phyloP scores from a whole-genome alignment of 2,888 invertebrate species.

The Helleia helle region DNA sequence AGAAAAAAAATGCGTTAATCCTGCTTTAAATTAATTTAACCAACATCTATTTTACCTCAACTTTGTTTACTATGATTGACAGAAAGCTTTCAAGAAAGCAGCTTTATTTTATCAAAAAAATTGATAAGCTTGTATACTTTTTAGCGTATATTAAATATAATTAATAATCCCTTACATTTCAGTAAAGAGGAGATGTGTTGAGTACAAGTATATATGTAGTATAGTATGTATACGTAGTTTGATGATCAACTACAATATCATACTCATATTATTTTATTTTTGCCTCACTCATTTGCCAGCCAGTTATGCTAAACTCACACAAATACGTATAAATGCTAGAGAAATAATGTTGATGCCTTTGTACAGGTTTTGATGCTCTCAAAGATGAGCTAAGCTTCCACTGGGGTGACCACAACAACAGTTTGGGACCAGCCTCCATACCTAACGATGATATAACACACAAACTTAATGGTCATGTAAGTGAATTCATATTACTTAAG shows the following conservation, averaged over 20 bases:
- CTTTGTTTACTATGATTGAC: too few species aligned
- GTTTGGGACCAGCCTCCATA: constrained; percentile 69
- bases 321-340: neutral
- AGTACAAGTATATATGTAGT: too few species aligned
- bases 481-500: constrained; percentile 19
- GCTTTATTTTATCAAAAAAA: neutral
- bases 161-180: constrained; percentile 1
- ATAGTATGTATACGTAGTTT: constrained; percentile 1
- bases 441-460: constrained; percentile 35
- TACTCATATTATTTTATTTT: constrained; percentile 1
- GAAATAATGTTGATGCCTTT: neutral
- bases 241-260: neutral
- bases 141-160: neutral
- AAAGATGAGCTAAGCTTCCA: constrained; percentile 84
- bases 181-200: neutral
- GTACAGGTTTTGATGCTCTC: constrained; percentile 77
- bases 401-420: constrained; percentile 79
- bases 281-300: constrained; percentile 5
- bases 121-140: too few species aligned
- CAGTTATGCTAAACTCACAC: neutral
- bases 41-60: too few species aligned
- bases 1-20: too few species aligned
- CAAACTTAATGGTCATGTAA: constrained; percentile 54
- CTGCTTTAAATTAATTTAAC: too few species aligned
- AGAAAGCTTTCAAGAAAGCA: neutral